Percentiles rank a stretch among this genome's conserved stretches.
These are phyloP conservation scores for Campylomormyrus numenius DNA, from an alignment of 2,113 vertebrate genomes.

Conservation along the genomic window DNA sequence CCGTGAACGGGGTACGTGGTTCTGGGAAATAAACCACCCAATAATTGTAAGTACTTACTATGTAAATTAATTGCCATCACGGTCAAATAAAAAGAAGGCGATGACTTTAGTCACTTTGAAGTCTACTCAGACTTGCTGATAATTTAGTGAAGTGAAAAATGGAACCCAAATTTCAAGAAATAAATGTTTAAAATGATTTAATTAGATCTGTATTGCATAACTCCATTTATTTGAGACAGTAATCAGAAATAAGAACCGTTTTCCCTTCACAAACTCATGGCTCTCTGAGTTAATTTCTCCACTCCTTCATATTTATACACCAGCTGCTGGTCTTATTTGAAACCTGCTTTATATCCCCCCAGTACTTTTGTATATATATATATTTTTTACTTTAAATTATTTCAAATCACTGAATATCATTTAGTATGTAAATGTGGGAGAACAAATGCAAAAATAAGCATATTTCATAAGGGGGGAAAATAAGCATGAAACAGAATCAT, in stretches of 20 bases:
- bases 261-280: not conserved
- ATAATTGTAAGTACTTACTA: not conserved
- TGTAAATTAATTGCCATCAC: not conserved
- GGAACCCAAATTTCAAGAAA: not conserved
- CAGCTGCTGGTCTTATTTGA: not conserved
- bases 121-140: not conserved
- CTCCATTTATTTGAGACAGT: not conserved
- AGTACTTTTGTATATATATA: not conserved
- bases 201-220: not conserved
- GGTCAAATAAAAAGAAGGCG: not conserved
- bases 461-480: not conserved
- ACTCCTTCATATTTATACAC: not conserved
- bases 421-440: not conserved
- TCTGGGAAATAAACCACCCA: not conserved
- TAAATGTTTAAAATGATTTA: not conserved
- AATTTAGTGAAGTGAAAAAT: slow-evolving; percentile 1
- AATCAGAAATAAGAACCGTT: not conserved
- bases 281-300: not conserved
- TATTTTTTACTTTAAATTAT: not conserved
- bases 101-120: not conserved
- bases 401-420: not conserved
- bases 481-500: not conserved
- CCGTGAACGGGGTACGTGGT: not conserved
- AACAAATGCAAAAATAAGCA: not conserved
- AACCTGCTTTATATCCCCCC: not conserved